A percentile compares a stretch with the other conserved stretches of the same genome.
phyloP scores from a whole-genome alignment of 2,113 vertebrate genomes.

The Maccullochella peelii region DNA sequence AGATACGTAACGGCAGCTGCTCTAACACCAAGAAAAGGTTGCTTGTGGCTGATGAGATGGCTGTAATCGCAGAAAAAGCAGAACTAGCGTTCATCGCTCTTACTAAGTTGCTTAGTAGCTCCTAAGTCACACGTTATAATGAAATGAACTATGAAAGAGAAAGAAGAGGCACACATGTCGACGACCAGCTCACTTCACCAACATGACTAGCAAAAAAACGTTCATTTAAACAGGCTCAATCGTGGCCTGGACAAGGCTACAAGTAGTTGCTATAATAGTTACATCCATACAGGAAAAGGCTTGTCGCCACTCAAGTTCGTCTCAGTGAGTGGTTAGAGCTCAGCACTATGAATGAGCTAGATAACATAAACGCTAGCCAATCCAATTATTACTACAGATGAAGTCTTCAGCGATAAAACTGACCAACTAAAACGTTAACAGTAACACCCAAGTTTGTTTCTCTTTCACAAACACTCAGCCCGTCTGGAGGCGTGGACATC shows the following conservation, averaged over 20 bases:
- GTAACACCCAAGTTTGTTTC: background rate
- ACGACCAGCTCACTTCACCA: conserved; percentile 12
- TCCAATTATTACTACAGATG: conserved; percentile 32
- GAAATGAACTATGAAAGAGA: conserved; percentile 12
- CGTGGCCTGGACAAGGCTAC: background rate
- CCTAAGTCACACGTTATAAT: conserved; percentile 2
- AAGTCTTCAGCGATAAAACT: conserved; percentile 7
- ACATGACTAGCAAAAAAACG: conserved; percentile 2
- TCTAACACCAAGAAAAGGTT: background rate
- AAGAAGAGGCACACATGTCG: conserved; percentile 42
- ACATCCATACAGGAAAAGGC: background rate
- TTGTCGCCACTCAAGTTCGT: conserved; percentile 26
- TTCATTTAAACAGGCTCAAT: background rate
- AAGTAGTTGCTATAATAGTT: conserved; percentile 12
- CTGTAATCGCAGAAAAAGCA: background rate
- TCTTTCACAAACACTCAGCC: background rate
- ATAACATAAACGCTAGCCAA: conserved; percentile 52
- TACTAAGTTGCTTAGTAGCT: conserved; percentile 28
- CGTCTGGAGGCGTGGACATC: conserved; percentile 53
- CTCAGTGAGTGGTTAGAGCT: conserved; percentile 11
- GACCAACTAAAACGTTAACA: background rate
- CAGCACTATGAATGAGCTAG: conserved; percentile 67
- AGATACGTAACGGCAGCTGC: conserved; percentile 44
- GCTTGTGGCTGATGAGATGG: background rate
- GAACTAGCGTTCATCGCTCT: background rate